Percentiles rank a stretch among this genome's conserved stretches.
phyloP scores from a whole-genome alignment of 2,888 invertebrate species.

The Scaptomyza caliginosa region DNA sequence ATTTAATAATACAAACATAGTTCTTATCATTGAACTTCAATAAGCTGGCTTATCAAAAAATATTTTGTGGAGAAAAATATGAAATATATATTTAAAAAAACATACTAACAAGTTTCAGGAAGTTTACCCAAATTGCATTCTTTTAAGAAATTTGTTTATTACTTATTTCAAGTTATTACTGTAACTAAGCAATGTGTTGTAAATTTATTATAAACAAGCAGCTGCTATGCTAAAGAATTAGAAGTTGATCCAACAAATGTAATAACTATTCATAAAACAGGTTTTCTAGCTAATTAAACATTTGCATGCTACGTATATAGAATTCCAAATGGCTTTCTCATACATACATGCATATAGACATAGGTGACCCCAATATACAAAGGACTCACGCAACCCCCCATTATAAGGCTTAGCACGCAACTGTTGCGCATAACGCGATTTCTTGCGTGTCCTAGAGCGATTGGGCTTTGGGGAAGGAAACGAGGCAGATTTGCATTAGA shows the following conservation, averaged over 20 bases:
- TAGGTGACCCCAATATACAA: background rate
- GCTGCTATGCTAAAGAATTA: background rate
- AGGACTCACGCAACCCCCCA: background rate
- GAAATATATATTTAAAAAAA: no score
- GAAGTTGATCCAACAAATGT: background rate
- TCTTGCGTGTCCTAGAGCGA: conserved; percentile 44
- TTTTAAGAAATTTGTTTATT: no score
- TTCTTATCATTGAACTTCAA: conserved; percentile 3
- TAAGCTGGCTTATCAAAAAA: background rate
- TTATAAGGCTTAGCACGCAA: conserved; percentile 54
- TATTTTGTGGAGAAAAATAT: background rate
- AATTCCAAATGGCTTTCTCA: background rate
- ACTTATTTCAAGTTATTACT: background rate
- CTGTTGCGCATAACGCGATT: conserved; percentile 55
- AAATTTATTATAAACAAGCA: background rate
- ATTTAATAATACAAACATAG: background rate
- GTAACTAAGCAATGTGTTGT: background rate
- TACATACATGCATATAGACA: no score
- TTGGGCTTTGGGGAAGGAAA: conserved; percentile 2
- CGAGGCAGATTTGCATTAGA: conserved; percentile 19
- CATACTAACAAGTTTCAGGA: no score
- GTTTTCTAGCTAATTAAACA: background rate
- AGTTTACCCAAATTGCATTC: no score
- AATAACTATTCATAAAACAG: background rate
- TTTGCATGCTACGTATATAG: background rate